Conservation (phyloP, 2,888 invertebrate species). For the Lypha dubia region DNA sequence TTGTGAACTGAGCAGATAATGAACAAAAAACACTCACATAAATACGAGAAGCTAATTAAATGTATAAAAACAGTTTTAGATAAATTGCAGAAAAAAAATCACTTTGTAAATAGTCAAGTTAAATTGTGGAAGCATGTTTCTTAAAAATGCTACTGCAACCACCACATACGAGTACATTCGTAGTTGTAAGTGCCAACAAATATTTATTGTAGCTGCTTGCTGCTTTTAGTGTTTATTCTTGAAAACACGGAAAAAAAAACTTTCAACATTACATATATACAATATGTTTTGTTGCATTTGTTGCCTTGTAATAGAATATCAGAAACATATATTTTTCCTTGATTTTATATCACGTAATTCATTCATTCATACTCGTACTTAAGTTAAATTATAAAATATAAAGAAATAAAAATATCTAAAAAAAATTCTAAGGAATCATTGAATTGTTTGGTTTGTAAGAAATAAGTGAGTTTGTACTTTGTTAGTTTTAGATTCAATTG, state of each 20-base stretch:
- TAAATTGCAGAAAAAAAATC: background rate
- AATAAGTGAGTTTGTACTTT: background rate
- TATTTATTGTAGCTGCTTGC: slow-evolving; percentile 25
- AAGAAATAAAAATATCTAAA: background rate
- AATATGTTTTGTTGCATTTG: slow-evolving; percentile 31
- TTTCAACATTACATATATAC: slow-evolving; percentile 12
- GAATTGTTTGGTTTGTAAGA: slow-evolving; percentile 31
- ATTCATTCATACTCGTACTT: slow-evolving; percentile 39
- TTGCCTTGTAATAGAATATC: slow-evolving; percentile 70
- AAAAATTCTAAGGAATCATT: slow-evolving; percentile 56
- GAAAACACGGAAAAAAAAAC: no score
- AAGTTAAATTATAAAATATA: background rate
- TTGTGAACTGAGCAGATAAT: background rate
- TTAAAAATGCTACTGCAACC: slow-evolving; percentile 1
- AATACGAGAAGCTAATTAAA: slow-evolving; percentile 10
- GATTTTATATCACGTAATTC: slow-evolving; percentile 57
- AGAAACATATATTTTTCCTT: slow-evolving; percentile 61
- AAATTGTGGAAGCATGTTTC: slow-evolving; percentile 33
- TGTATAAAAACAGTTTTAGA: slow-evolving; percentile 26
- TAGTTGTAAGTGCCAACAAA: background rate
- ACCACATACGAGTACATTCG: background rate
- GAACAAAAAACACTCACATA: background rate
- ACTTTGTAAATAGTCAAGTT: background rate
- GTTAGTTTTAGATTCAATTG: slow-evolving; percentile 8
- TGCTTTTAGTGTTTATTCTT: background rate